A percentile compares a stretch with the other conserved stretches of the same genome.
These are phyloP conservation scores for Aurelia coerulea DNA, from an alignment of 30 jellyfish, hydroid and myxozoan genomes.

Conservation along the genomic window DNA sequence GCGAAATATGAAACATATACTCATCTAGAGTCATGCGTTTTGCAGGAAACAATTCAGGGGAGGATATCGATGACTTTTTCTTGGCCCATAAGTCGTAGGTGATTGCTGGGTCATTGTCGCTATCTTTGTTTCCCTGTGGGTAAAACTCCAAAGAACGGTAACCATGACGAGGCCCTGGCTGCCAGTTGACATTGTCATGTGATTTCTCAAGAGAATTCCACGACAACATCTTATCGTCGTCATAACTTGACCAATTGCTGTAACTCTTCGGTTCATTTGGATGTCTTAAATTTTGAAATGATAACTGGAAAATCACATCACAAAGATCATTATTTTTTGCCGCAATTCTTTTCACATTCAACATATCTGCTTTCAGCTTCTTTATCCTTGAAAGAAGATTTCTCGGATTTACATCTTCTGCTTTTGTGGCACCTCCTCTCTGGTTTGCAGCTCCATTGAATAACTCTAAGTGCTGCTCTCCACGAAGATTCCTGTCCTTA, in stretches of 20 bases:
- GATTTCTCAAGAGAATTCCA: constrained; percentile 16
- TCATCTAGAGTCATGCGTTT: background rate
- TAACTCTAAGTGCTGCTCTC: too few relatives aligned
- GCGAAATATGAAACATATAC: background rate
- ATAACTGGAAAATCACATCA: constrained; percentile 52
- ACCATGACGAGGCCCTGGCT: background rate
- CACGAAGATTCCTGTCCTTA: too few relatives aligned
- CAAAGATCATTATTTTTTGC: constrained; percentile 25
- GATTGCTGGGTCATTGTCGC: background rate
- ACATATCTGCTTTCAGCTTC: constrained; percentile 3
- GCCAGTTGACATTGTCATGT: background rate
- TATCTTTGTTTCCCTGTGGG: background rate
- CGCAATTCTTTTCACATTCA: constrained; percentile 8
- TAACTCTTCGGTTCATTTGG: constrained; percentile 61
- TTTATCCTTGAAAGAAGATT: constrained; percentile 1
- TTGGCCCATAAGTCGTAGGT: background rate
- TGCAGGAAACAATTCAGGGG: constrained; percentile 12
- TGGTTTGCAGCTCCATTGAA: too few relatives aligned
- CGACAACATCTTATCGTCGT: background rate
- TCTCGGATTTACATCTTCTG: background rate
- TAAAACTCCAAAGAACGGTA: constrained; percentile 29
- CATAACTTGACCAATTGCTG: constrained; percentile 53
- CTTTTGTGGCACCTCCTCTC: background rate
- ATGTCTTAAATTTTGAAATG: constrained; percentile 58
- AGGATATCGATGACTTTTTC: constrained; percentile 27